Percentiles rank a stretch among this genome's conserved stretches.
These are phyloP conservation scores for Echinarachnius parma DNA, from an alignment of 53 echinoderm and acorn worm genomes.

Conservation along the genomic window DNA sequence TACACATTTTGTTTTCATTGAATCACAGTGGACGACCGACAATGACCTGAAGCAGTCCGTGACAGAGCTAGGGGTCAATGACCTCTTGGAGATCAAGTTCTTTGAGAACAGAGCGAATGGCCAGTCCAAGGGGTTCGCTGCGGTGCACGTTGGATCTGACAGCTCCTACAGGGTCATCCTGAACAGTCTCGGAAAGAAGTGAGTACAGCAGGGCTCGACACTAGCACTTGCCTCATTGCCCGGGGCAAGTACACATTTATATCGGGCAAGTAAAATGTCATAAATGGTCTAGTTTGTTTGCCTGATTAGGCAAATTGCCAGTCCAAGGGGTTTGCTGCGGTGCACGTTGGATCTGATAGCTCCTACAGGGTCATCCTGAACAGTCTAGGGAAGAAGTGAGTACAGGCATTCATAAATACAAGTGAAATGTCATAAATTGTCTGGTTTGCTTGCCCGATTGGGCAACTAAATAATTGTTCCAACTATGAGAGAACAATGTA, in stretches of 20 bases:
- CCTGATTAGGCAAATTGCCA: constrained; percentile 98
- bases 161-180: constrained; percentile 68
- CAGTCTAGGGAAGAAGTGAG: constrained; percentile 80
- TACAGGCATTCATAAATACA: too few species aligned
- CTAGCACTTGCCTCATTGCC: too few species aligned
- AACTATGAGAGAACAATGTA: too few species aligned
- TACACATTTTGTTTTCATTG: not conserved
- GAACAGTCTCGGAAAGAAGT: constrained; percentile 81
- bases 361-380: constrained; percentile 75
- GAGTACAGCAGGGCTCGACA: too few species aligned
- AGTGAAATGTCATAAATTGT: too few species aligned
- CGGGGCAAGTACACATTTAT: too few species aligned
- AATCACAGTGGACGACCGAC: constrained; percentile 90
- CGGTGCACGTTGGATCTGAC: constrained; percentile 82
- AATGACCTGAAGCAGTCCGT: constrained; percentile 77
- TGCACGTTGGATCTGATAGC: constrained; percentile 77
- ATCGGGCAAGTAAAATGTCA: too few species aligned
- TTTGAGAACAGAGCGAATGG: constrained; percentile 97
- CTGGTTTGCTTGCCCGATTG: too few species aligned
- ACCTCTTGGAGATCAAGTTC: constrained; percentile 88
- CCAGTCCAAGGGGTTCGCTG: constrained; percentile 91
- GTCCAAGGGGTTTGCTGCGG: constrained; percentile 89
- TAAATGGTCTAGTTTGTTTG: too few species aligned
- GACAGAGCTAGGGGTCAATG: constrained; percentile 67
- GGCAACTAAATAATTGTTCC: too few species aligned